Evolutionary conservation across 2,888 invertebrate species (phyloP), one percentile per base, ranked within the genome.

Genomic region (Macrosoma leucophasiata): DNA sequence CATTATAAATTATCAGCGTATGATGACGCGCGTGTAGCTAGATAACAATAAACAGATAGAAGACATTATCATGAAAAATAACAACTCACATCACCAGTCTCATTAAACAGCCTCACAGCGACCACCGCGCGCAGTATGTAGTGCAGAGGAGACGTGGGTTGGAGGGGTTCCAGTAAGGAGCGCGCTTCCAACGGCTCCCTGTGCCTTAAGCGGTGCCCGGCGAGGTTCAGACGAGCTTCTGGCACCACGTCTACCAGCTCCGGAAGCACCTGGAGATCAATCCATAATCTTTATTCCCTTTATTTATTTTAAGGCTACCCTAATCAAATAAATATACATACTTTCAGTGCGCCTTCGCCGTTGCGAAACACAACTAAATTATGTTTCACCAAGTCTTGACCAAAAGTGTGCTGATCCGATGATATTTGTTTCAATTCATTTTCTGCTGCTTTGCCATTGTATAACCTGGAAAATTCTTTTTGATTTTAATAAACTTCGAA

Each of bases 101-200:
- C 95, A 61, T 98, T 98, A 1, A 96, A 98, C 15, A 97, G 86
- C 0, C 94, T 89, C 0, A 97, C 96, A 65, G 97, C 96, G 0
- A 98, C 97, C 12, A 98, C 96, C 0, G 96, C 99, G 62, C 98
- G 95, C 22, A 99, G 84, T 47, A 98, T 96, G 65, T 97, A 98
- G 67, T 99, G 98, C 50, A 97, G 93, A 0, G 98, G 96, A 2
- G 95, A 93, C 1, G 95, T 91, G 0, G 98, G 96, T 58, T 97
- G 96, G 30, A 98, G 71, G 33, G 97, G 94, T 64, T 96, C 96
- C 56, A 98, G 89, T 23, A 98, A 72, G 19, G 91, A 90, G 51
- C 93, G 92, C 0, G 98, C 97, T 64, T 97, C 96, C 39, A 91
- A 85, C 1, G 96, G 89, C 56, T 97, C 95, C 48, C 96, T 91